Evolutionary conservation across 1,140 invertebrate species (phyloP).

Genomic region (Neomicropteryx cornuta): DNA sequence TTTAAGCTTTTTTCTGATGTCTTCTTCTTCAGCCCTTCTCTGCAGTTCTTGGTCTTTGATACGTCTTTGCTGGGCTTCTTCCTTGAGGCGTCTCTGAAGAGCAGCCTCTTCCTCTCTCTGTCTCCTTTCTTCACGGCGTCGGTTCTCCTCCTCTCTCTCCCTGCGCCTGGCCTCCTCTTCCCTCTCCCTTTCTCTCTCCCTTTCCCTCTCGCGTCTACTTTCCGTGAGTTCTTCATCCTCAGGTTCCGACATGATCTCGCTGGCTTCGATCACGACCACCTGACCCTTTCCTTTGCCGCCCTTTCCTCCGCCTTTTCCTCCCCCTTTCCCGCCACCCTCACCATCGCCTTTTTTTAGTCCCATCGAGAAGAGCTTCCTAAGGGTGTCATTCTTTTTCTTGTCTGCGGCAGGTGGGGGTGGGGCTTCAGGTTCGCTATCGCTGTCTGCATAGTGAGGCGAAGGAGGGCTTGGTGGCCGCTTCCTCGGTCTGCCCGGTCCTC

Average conservation of each 20-base stretch:
- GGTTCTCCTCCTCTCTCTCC: slow-evolving; percentile 19
- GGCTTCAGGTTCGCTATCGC: slow-evolving; percentile 12
- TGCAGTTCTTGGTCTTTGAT: slow-evolving; percentile 1
- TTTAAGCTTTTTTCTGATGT: slow-evolving; percentile 3
- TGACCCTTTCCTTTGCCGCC: slow-evolving; percentile 50
- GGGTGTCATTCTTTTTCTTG: slow-evolving; percentile 47
- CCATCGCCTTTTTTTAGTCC: slow-evolving; percentile 36
- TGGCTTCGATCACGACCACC: slow-evolving; percentile 41
- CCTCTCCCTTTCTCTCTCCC: slow-evolving; percentile 19
- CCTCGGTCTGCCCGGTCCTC: slow-evolving; percentile 24
- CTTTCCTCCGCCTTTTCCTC: slow-evolving; percentile 49
- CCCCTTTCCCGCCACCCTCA: slow-evolving; percentile 48
- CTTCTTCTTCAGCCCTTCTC: slow-evolving; percentile 1
- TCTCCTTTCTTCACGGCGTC: slow-evolving; percentile 5
- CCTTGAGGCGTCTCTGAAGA: slow-evolving; percentile 10
- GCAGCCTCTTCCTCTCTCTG: slow-evolving; percentile 7
- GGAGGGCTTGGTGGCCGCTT: slow-evolving; percentile 22
- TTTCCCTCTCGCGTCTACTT: slow-evolving; percentile 18
- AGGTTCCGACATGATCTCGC: slow-evolving; percentile 20
- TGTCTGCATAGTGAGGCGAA: slow-evolving; percentile 27
- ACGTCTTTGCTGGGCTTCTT: slow-evolving; percentile 6
- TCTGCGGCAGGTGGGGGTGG: slow-evolving; percentile 20
- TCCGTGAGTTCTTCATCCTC: slow-evolving; percentile 12
- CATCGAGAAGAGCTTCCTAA: slow-evolving; percentile 43
- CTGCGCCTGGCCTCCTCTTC: slow-evolving; percentile 24